Conservation (phyloP, 2,888 invertebrate genomes). For the Drosophila flavopinicola region DNA sequence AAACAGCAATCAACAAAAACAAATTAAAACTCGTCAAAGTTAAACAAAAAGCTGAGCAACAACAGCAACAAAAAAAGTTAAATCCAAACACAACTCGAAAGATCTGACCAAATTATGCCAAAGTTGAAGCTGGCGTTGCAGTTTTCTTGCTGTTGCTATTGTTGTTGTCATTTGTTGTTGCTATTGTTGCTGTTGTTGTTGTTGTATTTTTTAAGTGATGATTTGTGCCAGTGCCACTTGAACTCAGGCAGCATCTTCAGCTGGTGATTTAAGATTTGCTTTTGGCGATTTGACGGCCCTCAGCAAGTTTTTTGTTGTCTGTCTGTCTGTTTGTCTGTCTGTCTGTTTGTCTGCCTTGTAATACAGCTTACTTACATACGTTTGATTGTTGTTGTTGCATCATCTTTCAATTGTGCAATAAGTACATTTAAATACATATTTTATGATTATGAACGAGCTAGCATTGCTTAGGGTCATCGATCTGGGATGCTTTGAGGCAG, state of each 20-base stretch:
- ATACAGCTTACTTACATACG: slow-evolving; percentile 32
- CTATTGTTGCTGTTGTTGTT: slow-evolving; percentile 13
- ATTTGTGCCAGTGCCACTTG: slow-evolving; percentile 66
- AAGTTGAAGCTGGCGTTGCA: slow-evolving; percentile 48
- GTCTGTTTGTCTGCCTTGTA: slow-evolving; percentile 29
- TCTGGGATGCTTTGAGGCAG: neutral
- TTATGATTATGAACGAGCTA: slow-evolving; percentile 25
- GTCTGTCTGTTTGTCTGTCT: too few relatives aligned
- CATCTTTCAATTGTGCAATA: slow-evolving; percentile 57
- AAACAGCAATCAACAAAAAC: slow-evolving; percentile 51
- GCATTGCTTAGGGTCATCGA: neutral
- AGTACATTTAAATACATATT: slow-evolving; percentile 47
- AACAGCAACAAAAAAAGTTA: slow-evolving; percentile 17
- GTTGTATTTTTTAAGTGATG: slow-evolving; percentile 33
- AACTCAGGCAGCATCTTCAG: slow-evolving; percentile 50
- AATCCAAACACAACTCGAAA: slow-evolving; percentile 13
- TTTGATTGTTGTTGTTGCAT: slow-evolving; percentile 39
- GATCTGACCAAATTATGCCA: slow-evolving; percentile 69
- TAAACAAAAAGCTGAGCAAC: slow-evolving; percentile 27
- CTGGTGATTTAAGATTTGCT: slow-evolving; percentile 27
- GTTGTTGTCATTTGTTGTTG: slow-evolving; percentile 19
- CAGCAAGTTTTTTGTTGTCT: slow-evolving; percentile 29
- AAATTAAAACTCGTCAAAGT: slow-evolving; percentile 46
- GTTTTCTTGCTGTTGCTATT: slow-evolving; percentile 12
- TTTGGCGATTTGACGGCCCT: slow-evolving; percentile 46